These are phyloP conservation scores for Ceratosolen solmsi DNA, from an alignment of 1,140 invertebrate species.

Conservation along the genomic window DNA sequence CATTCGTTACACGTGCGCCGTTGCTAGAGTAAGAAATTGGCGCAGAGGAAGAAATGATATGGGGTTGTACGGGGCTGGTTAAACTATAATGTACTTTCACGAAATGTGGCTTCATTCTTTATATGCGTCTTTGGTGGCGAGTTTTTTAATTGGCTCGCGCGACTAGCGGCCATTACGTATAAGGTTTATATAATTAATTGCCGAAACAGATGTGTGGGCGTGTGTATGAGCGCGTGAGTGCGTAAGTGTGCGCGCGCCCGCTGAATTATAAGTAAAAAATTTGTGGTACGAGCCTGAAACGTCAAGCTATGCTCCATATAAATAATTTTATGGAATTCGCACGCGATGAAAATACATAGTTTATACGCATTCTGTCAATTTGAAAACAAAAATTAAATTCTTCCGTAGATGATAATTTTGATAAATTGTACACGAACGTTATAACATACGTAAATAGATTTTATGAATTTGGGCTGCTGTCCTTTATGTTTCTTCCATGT, in stretches of 20 bases:
- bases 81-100: background rate
- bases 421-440: too few relatives aligned
- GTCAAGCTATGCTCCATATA: background rate
- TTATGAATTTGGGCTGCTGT: too few relatives aligned
- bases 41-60: too few relatives aligned
- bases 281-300: background rate
- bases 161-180: background rate
- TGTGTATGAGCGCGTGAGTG: background rate
- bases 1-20: background rate
- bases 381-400: background rate
- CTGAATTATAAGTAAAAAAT: background rate
- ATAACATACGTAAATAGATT: too few relatives aligned
- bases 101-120: background rate
- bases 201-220: constrained; percentile 1
- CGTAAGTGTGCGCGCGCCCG: background rate
- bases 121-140: background rate
- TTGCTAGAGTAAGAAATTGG: background rate
- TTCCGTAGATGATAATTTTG: too few relatives aligned
- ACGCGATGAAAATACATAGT: background rate
- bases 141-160: constrained; percentile 3
- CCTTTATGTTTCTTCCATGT: too few relatives aligned
- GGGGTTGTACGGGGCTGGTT: background rate
- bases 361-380: background rate
- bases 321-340: background rate
- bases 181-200: constrained; percentile 6